Base-by-base conservation (phyloP, 2,113 vertebrate genomes). In the Salvelinus fontinalis region DNA sequence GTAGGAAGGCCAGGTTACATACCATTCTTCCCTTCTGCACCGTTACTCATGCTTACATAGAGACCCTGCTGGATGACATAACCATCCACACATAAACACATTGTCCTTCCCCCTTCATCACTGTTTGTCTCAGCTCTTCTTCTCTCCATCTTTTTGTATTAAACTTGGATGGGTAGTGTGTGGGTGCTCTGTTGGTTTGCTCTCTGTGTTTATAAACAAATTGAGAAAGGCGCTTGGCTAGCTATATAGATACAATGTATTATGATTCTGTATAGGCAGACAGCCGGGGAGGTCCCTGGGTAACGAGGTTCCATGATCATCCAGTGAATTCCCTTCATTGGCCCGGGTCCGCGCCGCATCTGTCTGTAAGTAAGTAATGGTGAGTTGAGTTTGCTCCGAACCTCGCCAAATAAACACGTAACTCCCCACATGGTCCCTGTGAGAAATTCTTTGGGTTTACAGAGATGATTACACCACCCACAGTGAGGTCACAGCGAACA, bases 361-460 rank as follows among this genome's bases (percentile, higher is more conserved):
- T n/a, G 76, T 66, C 74, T 65, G 59, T 57, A 2, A 39, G 54
- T 34, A 75, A 20, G 48, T 59, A n/a, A 57, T 68, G 73, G 22
- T 18, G 27, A 4, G 65, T 54, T 54, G 51, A 16, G 51, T 73
- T n/a, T n/a, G 9, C 54, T 31, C 29, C 39, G 68, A 59, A 31
- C 51, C 5, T n/a, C 0, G 8, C 72, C 75, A 74, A 80, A 77
- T 44, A 72, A 73, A 66, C 49, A 77, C 27, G 67, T 18, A 39
- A 60, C 54, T 69, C 39, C 14, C 2, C 1, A 1, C n/a, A 1
- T 49, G 29, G 16, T 57, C 62, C 22, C 69, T 66, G 59, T 34
- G 79, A 86, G 68, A 75, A 54, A 67, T 14, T 62, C 70, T 70
- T 44, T 22, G 60, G 13, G 6, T 77, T 48, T 49, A 31, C 60